phyloP scores from a whole-genome alignment of 2,113 vertebrate genomes.

The Perca flavescens region DNA sequence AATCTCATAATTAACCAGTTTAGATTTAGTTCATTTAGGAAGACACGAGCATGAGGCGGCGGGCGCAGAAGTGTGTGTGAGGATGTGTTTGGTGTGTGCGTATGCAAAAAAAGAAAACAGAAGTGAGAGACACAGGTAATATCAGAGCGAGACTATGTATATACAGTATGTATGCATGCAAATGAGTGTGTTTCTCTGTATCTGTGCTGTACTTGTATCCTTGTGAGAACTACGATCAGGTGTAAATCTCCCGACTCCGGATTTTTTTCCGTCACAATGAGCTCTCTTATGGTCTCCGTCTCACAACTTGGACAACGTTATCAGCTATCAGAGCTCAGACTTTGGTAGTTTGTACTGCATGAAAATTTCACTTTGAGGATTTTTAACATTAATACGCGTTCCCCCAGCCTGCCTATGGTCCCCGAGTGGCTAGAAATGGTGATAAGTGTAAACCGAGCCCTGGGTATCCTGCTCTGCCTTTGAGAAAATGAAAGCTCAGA shows the following conservation, averaged over 20 bases:
- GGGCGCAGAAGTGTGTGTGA: conserved; percentile 18
- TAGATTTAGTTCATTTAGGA: conserved; percentile 72
- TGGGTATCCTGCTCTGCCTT: no score
- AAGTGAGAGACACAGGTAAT: neutral
- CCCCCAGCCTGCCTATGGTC: no score
- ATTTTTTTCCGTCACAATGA: neutral
- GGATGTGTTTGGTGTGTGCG: conserved; percentile 17
- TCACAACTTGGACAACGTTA: conserved; percentile 1
- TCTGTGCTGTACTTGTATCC: neutral
- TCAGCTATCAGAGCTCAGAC: neutral
- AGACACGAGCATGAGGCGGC: conserved; percentile 47
- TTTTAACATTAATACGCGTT: no score
- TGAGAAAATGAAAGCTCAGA: no score
- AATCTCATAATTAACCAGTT: conserved; percentile 79
- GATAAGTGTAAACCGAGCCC: no score
- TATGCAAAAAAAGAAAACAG: conserved; percentile 7
- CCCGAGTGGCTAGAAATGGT: no score
- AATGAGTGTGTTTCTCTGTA: neutral
- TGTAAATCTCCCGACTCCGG: neutral
- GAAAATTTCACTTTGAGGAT: no score
- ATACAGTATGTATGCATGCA: neutral
- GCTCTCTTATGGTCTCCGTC: neutral
- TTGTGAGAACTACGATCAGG: neutral
- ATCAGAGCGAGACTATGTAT: neutral
- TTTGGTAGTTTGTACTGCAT: neutral